phyloP scores from a whole-genome alignment of 2,797 vertebrate genomes.

The Myotis findleyi region DNA sequence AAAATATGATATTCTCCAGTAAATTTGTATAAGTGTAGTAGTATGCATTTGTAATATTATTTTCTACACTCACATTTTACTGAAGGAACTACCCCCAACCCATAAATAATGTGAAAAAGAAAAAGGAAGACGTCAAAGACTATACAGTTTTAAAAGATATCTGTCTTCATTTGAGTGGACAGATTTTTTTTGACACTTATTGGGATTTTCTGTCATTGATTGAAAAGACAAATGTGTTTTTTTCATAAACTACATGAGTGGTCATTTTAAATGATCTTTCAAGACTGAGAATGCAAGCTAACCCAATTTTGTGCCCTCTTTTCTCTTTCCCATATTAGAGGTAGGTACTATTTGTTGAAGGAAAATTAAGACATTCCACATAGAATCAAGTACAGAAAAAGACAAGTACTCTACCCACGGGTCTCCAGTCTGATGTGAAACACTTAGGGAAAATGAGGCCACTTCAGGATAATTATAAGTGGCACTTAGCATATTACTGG shows the following conservation, averaged over 20 bases:
- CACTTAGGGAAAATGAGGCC: not conserved
- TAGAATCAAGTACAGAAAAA: slow-evolving; percentile 8
- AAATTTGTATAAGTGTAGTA: too few relatives aligned
- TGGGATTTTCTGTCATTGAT: not conserved
- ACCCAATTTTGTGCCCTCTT: not conserved
- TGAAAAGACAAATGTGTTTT: not conserved
- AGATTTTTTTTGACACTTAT: not conserved
- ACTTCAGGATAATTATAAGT: not conserved
- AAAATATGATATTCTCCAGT: too few relatives aligned
- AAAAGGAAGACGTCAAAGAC: not conserved
- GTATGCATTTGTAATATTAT: not conserved
- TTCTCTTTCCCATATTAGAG: not conserved
- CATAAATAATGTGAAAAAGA: slow-evolving; percentile 31
- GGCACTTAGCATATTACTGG: not conserved
- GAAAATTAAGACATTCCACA: slow-evolving; percentile 16
- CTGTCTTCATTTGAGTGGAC: not conserved
- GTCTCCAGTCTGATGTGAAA: not conserved
- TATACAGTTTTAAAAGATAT: slow-evolving; percentile 4
- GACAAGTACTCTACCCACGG: not conserved
- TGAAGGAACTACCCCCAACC: not conserved
- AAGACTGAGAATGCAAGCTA: not conserved
- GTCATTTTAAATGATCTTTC: slow-evolving; percentile 15
- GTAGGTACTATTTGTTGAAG: slow-evolving; percentile 7
- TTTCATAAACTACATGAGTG: not conserved
- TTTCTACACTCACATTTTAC: slow-evolving; percentile 44